Evolutionary conservation across 2,888 invertebrate genomes (phyloP).

Genomic region (Andrena haemorrhoa): DNA sequence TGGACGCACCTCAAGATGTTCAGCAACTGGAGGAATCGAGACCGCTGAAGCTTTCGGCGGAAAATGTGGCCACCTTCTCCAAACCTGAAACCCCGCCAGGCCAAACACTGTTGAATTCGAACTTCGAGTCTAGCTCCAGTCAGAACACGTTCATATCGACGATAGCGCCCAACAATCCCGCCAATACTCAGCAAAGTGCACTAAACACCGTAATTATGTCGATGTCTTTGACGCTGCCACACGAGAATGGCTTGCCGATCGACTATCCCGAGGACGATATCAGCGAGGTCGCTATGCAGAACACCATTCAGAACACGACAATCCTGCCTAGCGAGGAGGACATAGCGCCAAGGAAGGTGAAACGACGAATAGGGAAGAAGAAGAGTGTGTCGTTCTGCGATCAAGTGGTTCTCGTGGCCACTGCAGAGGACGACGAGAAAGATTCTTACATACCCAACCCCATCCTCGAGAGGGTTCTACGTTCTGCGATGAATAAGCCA

Average conservation of each 20-base stretch:
- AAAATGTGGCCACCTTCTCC: conserved; percentile 57
- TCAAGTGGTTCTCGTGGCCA: conserved; percentile 96
- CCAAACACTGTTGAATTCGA: conserved; percentile 58
- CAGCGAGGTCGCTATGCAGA: conserved; percentile 83
- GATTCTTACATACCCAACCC: conserved; percentile 96
- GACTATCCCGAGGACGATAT: conserved; percentile 83
- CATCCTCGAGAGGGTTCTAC: conserved; percentile 93
- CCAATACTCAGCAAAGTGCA: conserved; percentile 70
- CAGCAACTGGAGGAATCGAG: conserved; percentile 65
- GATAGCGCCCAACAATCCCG: conserved; percentile 61
- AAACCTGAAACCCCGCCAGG: conserved; percentile 55
- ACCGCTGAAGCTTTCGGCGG: conserved; percentile 56
- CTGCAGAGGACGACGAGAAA: conserved; percentile 96
- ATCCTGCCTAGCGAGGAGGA: conserved; percentile 82
- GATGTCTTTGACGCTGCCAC: conserved; percentile 84
- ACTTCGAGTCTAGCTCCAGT: conserved; percentile 73
- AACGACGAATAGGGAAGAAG: conserved; percentile 90
- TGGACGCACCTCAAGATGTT: conserved; percentile 53
- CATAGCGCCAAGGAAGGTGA: conserved; percentile 85
- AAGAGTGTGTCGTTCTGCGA: conserved; percentile 98
- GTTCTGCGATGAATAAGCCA: conserved; percentile 92
- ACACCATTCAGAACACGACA: conserved; percentile 83
- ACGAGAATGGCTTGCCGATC: conserved; percentile 85
- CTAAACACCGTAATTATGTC: conserved; percentile 81
- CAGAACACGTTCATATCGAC: conserved; percentile 71